phyloP scores from a whole-genome alignment of 2,797 vertebrate species.

The Pipistrellus pipistrellus region DNA sequence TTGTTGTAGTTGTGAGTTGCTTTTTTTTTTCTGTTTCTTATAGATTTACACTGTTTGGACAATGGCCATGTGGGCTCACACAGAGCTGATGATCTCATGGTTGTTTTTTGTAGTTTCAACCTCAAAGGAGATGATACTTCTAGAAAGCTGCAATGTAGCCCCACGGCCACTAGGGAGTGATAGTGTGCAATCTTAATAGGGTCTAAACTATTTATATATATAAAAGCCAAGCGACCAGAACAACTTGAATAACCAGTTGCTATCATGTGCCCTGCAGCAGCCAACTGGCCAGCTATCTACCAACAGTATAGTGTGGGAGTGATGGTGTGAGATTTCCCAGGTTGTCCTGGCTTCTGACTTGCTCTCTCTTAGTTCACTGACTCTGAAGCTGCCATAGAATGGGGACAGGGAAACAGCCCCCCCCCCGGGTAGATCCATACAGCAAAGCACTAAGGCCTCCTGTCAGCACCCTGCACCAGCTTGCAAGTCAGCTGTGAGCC shows the following conservation, averaged over 20 bases:
- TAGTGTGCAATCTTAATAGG: not conserved
- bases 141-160: not conserved
- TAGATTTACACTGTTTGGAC: not conserved
- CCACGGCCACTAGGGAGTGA: not conserved
- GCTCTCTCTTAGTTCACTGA: not conserved
- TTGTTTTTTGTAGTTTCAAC: not conserved
- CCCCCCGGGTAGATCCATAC: not conserved
- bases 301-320: no score
- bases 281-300: no score
- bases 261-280: rapidly evolving
- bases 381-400: not conserved
- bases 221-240: no score
- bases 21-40: not conserved
- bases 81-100: rapidly evolving
- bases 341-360: not conserved
- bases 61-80: not conserved
- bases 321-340: not conserved
- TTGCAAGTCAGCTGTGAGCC: not conserved
- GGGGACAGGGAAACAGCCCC: not conserved
- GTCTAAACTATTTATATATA: not conserved
- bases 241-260: no score
- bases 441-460: not conserved
- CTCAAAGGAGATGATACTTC: not conserved
- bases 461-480: not conserved
- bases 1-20: not conserved